These are phyloP conservation scores for Ramazzottius varieornatus DNA, from an alignment of 2,888 invertebrate species.

Conservation along the genomic window DNA sequence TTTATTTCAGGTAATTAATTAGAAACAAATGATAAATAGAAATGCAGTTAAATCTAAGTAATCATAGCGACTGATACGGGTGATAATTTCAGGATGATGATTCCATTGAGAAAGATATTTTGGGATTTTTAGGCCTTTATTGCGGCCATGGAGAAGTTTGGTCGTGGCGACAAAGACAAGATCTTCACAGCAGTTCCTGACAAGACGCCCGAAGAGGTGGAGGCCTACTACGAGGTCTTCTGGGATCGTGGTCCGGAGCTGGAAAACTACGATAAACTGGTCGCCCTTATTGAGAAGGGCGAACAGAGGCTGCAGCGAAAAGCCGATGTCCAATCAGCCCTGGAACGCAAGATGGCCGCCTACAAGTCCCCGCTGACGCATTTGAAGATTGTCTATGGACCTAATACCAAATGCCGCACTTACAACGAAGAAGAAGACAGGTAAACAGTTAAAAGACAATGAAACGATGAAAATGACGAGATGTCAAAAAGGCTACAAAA, in stretches of 20 bases:
- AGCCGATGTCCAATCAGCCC: neutral
- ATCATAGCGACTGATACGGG: too few species aligned
- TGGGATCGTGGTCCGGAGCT: neutral
- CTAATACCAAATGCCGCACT: neutral
- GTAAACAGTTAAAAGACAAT: too few species aligned
- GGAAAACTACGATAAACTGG: neutral
- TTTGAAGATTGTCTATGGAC: neutral
- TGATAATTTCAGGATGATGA: too few species aligned
- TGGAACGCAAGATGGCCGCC: neutral
- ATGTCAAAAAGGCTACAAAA: too few species aligned
- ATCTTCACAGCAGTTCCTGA: constrained; percentile 83
- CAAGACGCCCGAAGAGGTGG: constrained; percentile 62
- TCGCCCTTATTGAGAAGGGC: neutral
- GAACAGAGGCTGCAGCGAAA: neutral
- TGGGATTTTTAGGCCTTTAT: constrained; percentile 97
- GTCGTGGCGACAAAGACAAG: constrained; percentile 84
- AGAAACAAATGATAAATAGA: too few species aligned
- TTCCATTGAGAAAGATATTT: too few species aligned
- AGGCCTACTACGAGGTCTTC: neutral
- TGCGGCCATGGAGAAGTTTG: constrained; percentile 87
- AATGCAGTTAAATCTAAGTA: too few species aligned
- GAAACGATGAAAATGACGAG: too few species aligned
- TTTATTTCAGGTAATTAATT: too few species aligned
- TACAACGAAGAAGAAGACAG: neutral
- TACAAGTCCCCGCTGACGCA: neutral